A percentile compares a stretch with the other conserved stretches of the same genome.
These are phyloP conservation scores for Nymphalis urticae DNA, from an alignment of 2,888 invertebrate genomes.

Conservation along the genomic window DNA sequence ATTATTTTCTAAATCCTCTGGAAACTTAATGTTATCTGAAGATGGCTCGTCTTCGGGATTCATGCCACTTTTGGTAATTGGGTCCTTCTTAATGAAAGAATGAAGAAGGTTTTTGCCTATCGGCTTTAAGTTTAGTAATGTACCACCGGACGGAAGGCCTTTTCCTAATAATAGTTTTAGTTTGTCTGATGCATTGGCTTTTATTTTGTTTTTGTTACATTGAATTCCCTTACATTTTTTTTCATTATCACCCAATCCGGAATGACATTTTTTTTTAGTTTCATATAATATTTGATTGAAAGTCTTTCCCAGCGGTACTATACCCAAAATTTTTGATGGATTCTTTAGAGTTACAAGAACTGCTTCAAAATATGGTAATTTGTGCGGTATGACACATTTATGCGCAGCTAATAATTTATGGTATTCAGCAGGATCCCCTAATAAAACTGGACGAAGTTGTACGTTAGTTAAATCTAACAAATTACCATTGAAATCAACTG, in stretches of 20 bases:
- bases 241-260: background rate
- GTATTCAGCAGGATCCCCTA: constrained; percentile 51
- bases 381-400: constrained; percentile 37
- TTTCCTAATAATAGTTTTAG: too few relatives aligned
- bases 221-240: background rate
- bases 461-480: constrained; percentile 48
- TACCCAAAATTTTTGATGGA: constrained; percentile 56
- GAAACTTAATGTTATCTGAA: too few relatives aligned
- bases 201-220: background rate
- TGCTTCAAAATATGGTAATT: constrained; percentile 51
- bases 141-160: too few relatives aligned
- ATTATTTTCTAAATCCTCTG: background rate
- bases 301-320: constrained; percentile 54
- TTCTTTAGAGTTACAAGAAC: constrained; percentile 50
- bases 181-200: too few relatives aligned
- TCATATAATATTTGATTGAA: background rate
- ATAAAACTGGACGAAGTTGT: constrained; percentile 53
- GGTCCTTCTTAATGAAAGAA: too few relatives aligned
- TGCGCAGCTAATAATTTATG: constrained; percentile 36
- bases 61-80: too few relatives aligned
- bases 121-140: too few relatives aligned
- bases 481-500: constrained; percentile 49
- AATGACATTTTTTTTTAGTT: background rate
- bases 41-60: too few relatives aligned
- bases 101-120: too few relatives aligned